Percentiles rank a stretch among this genome's conserved stretches.
phyloP scores from a whole-genome alignment of 92 coral and sea anemone genomes.

The Phenganax subtilis region DNA sequence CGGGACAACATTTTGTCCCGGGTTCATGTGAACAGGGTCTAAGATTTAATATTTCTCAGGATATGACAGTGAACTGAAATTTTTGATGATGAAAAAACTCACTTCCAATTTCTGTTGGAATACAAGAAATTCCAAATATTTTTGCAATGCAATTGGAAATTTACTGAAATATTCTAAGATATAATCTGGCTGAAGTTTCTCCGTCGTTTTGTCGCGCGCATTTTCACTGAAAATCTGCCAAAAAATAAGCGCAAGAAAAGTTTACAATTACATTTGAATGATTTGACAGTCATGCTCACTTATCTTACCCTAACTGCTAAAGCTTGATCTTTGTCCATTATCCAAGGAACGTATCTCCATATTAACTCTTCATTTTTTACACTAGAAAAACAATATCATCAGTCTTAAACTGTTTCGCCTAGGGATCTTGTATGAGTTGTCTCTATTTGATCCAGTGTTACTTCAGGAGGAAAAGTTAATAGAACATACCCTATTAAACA shows the following conservation, averaged over 20 bases:
- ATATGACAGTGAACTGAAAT: background rate
- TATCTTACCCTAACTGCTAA: constrained; percentile 66
- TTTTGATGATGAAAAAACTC: constrained; percentile 18
- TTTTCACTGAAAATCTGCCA: constrained; percentile 72
- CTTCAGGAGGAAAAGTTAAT: background rate
- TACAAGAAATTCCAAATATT: constrained; percentile 73
- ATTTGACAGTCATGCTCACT: background rate
- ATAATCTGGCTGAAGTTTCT: constrained; percentile 59
- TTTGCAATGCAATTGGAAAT: constrained; percentile 69
- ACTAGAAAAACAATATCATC: constrained; percentile 36
- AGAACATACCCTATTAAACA: constrained; percentile 65
- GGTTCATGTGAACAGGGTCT: too few relatives aligned
- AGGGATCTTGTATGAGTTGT: background rate
- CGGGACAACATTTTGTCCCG: too few relatives aligned
- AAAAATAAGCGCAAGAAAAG: background rate
- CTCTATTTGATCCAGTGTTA: background rate
- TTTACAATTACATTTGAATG: background rate
- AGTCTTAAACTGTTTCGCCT: background rate
- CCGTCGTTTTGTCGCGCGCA: constrained; percentile 53
- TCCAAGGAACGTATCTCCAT: constrained; percentile 91
- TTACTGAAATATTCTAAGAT: constrained; percentile 85
- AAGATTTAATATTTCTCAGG: too few relatives aligned
- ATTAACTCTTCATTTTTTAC: constrained; percentile 65
- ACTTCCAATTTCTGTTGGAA: constrained; percentile 72
- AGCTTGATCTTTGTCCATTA: constrained; percentile 78